Conservation (phyloP, 2,113 vertebrate genomes). For the Ascaphus truei region DNA sequence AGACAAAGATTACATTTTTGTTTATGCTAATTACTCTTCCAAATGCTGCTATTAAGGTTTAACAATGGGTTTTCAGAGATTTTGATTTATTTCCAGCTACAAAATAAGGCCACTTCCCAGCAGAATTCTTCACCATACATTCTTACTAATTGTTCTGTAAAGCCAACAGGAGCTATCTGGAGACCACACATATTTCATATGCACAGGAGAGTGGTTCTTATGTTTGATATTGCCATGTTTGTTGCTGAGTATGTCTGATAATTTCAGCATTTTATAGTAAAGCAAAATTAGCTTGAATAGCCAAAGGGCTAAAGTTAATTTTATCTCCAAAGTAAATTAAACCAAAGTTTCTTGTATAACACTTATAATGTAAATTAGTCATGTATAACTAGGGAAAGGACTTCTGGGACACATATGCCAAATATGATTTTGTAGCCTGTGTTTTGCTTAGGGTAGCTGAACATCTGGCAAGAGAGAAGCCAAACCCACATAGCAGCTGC, state of each 20-base stretch:
- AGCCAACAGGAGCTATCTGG: constrained; percentile 32
- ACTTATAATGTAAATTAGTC: constrained; percentile 20
- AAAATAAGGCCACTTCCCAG: constrained; percentile 36
- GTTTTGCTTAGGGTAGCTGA: background rate
- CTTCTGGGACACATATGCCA: constrained; percentile 13
- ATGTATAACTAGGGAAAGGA: constrained; percentile 18
- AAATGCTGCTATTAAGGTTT: constrained; percentile 29
- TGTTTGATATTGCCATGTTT: constrained; percentile 21
- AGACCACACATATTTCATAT: constrained; percentile 36
- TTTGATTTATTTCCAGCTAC: constrained; percentile 37
- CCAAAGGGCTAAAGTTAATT: constrained; percentile 18
- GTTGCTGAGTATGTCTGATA: constrained; percentile 21
- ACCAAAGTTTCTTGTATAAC: background rate
- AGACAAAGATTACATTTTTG: constrained; percentile 32
- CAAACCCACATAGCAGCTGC: background rate
- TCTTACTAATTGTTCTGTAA: constrained; percentile 37
- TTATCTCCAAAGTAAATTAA: constrained; percentile 21
- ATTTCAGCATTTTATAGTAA: constrained; percentile 26
- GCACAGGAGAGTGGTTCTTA: constrained; percentile 16
- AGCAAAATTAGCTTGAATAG: constrained; percentile 9
- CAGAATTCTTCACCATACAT: constrained; percentile 31
- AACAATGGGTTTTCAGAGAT: constrained; percentile 32
- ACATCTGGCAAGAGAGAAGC: constrained; percentile 3
- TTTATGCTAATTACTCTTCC: constrained; percentile 31
- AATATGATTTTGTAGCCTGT: constrained; percentile 8